Percentiles rank a stretch among this genome's conserved stretches.
These are phyloP conservation scores for Hippopotamus amphibius DNA, from an alignment of 2,113 vertebrate genomes.

Conservation along the genomic window DNA sequence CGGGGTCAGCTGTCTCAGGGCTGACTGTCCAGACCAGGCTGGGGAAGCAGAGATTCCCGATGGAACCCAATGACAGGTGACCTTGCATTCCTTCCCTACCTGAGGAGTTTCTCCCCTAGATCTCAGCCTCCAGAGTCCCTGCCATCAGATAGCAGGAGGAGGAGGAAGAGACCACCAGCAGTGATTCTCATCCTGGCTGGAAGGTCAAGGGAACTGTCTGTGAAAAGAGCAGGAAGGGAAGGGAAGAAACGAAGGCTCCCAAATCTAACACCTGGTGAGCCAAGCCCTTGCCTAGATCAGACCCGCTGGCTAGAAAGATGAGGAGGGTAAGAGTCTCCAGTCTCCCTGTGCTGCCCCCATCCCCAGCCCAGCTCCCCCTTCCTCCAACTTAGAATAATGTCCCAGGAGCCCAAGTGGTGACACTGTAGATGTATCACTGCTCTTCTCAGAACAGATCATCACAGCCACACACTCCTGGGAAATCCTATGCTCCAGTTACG, in stretches of 20 bases:
- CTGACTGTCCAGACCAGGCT: background rate
- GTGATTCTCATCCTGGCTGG: background rate
- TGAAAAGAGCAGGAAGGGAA: background rate
- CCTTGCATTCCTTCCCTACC: fast-evolving
- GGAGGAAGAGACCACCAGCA: background rate
- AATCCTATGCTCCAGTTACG: background rate
- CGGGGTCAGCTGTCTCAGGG: fast-evolving
- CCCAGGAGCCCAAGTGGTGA: background rate
- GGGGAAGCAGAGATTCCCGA: background rate
- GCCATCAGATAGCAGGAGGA: background rate
- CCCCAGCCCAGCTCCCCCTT: background rate
- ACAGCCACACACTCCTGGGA: background rate
- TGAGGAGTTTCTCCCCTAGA: background rate
- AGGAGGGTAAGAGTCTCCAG: background rate
- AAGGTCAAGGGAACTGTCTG: background rate
- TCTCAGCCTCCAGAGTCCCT: background rate
- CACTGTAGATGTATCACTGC: background rate
- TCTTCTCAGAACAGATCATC: background rate
- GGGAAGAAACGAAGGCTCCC: background rate
- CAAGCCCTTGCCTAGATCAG: background rate
- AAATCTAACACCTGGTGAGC: background rate
- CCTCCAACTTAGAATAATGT: background rate
- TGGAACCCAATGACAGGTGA: background rate
- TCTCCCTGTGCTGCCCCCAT: background rate
- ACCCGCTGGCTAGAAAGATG: background rate